phyloP scores from a whole-genome alignment of 2,888 invertebrate species.

The Minunthozetes semirufus region DNA sequence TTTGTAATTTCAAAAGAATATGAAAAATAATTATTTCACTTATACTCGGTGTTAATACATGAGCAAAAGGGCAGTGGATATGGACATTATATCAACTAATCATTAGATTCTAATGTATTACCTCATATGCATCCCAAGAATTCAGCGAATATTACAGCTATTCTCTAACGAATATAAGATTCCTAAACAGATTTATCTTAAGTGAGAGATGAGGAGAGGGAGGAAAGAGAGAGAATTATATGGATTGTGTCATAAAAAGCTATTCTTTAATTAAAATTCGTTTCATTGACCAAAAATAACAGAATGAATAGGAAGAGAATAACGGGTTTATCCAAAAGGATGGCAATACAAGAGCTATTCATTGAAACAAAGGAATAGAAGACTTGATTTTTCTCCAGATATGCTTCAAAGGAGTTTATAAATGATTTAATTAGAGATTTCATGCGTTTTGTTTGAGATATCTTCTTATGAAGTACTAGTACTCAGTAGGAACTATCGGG shows the following conservation, averaged over 20 bases:
- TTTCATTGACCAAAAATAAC: conserved; percentile 2
- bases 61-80: too few relatives aligned
- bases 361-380: not conserved
- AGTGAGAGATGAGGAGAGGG: not conserved
- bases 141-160: too few relatives aligned
- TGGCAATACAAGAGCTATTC: not conserved
- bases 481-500: too few relatives aligned
- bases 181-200: not conserved
- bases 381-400: not conserved
- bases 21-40: too few relatives aligned
- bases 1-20: too few relatives aligned
- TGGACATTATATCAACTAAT: too few relatives aligned
- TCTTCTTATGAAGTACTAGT: not conserved
- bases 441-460: not conserved
- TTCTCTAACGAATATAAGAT: not conserved
- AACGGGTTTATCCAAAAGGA: not conserved
- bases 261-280: conserved; percentile 23
- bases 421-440: conserved; percentile 14
- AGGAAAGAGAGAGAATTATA: not conserved
- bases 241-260: conserved; percentile 16
- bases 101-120: too few relatives aligned
- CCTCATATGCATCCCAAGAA: too few relatives aligned
- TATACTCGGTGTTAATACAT: too few relatives aligned
- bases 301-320: not conserved
- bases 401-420: not conserved